Evolutionary conservation across 2,888 invertebrate genomes (phyloP), one percentile per base, ranked within the genome.

Genomic region (Trissolcus brochymenae): DNA sequence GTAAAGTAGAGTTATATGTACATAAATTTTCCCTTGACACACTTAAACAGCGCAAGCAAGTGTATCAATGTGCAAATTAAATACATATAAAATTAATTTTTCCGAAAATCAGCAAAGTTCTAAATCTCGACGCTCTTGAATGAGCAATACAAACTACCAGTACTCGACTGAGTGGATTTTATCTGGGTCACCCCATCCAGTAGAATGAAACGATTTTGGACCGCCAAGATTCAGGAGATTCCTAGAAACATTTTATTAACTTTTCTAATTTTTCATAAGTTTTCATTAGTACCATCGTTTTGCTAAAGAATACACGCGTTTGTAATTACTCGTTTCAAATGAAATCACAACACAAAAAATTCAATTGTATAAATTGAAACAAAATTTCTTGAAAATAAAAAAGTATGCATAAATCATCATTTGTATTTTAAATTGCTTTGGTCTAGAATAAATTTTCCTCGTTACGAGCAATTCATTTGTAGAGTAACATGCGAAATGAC

Each of bases 71-170:
- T 64, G 65, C 55, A 57, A 70, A 70, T 76, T 70, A 76, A 76
- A 75, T 74, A n/a, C n/a, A 67, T 74, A 68, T 68, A 68, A 51
- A 68, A 74, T 61, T 67, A 53, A 21, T 51, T 57, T 73, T 67
- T 74, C 57, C 41, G 53, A 74, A 74, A 74, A 74, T 68, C 74
- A 74, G 74, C 74, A 57, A 74, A 67, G 70, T 57, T 68, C 68
- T 59, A 64, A 75, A 64, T 65, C 68, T 75, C 53, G 64, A 50
- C 53, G 67, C 68, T 65, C 75, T 76, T 65, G 76, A 71, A 50
- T 61, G 40, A 56, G 70, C 51, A 76, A 65, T 76, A 75, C 61
- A 76, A 76, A 76, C 70, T 76, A 76, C 65, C 66, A 60, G 65
- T 57, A 60, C 70, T 70, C 55, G 51, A 68, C 55, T 70, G 76